These are phyloP conservation scores for Apocheima hispidaria DNA, from an alignment of 2,888 invertebrate species.

Conservation along the genomic window DNA sequence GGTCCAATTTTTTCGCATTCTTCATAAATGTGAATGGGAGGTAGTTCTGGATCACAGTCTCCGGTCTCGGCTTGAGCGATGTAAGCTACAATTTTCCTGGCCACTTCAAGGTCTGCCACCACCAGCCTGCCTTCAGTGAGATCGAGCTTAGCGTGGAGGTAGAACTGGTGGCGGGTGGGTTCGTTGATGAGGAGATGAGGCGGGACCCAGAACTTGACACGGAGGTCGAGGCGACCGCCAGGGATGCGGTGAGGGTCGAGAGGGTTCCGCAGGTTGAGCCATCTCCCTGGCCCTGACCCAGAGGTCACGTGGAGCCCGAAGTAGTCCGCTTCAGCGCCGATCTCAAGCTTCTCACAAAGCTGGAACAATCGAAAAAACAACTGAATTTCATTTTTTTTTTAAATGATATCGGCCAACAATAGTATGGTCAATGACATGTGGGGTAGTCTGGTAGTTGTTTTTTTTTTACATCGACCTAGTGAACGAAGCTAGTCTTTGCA, in stretches of 20 bases:
- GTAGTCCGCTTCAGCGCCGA: slow-evolving; percentile 94
- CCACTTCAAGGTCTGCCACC: slow-evolving; percentile 89
- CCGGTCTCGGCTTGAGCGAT: slow-evolving; percentile 92
- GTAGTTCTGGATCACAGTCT: slow-evolving; percentile 88
- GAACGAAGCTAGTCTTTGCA: too few relatives aligned
- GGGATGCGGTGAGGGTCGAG: slow-evolving; percentile 91
- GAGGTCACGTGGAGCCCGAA: slow-evolving; percentile 91
- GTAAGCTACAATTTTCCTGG: slow-evolving; percentile 90
- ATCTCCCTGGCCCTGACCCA: slow-evolving; percentile 90
- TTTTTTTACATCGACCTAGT: too few relatives aligned
- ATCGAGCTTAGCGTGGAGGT: slow-evolving; percentile 93
- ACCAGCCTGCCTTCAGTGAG: slow-evolving; percentile 90
- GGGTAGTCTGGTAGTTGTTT: too few relatives aligned
- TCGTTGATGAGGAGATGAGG: slow-evolving; percentile 95
- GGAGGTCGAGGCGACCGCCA: slow-evolving; percentile 88
- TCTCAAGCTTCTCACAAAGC: slow-evolving; percentile 94
- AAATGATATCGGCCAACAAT: too few relatives aligned
- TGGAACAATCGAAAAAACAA: slow-evolving; percentile 70
- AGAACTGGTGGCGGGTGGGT: slow-evolving; percentile 94
- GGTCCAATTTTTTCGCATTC: slow-evolving; percentile 88
- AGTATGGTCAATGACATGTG: too few relatives aligned
- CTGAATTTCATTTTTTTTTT: too few relatives aligned
- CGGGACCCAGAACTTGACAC: slow-evolving; percentile 97
- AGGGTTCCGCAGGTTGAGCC: slow-evolving; percentile 95
- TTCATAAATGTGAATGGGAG: slow-evolving; percentile 87